A percentile compares a stretch with the other conserved stretches of the same genome.
Conservation (phyloP, 2,888 invertebrate species). For the Acanthosepion esculentum region DNA sequence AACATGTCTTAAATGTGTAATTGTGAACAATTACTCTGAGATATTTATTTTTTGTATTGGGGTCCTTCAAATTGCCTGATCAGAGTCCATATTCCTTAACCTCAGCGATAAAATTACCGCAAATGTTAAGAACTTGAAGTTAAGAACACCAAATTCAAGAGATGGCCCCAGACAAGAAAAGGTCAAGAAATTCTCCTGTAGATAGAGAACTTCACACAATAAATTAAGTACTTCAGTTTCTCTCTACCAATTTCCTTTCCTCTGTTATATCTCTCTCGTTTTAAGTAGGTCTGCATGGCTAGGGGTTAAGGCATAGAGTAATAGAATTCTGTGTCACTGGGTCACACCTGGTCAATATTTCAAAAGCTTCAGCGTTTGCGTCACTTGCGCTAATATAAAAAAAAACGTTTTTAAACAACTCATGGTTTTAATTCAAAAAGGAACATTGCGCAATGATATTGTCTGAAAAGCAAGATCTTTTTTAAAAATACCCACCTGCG, state of each 20-base stretch:
- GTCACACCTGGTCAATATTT: neutral
- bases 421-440: neutral
- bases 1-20: too few species aligned
- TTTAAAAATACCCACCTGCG: neutral
- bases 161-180: neutral
- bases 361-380: neutral
- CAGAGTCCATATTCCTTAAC: too few species aligned
- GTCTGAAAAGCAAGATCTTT: neutral
- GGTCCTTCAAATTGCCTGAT: neutral
- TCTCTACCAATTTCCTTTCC: too few species aligned
- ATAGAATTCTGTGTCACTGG: neutral
- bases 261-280: too few species aligned
- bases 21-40: too few species aligned
- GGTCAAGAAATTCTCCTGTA: neutral
- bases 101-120: neutral
- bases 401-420: neutral
- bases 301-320: neutral
- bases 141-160: neutral
- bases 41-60: neutral
- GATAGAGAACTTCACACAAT: neutral
- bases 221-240: neutral
- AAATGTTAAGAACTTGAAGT: neutral
- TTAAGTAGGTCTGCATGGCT: too few species aligned
- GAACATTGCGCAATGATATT: neutral
- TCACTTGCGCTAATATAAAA: neutral